A percentile compares a stretch with the other conserved stretches of the same genome.
phyloP scores from a whole-genome alignment of 2,113 vertebrate genomes.

The Daubentonia madagascariensis region DNA sequence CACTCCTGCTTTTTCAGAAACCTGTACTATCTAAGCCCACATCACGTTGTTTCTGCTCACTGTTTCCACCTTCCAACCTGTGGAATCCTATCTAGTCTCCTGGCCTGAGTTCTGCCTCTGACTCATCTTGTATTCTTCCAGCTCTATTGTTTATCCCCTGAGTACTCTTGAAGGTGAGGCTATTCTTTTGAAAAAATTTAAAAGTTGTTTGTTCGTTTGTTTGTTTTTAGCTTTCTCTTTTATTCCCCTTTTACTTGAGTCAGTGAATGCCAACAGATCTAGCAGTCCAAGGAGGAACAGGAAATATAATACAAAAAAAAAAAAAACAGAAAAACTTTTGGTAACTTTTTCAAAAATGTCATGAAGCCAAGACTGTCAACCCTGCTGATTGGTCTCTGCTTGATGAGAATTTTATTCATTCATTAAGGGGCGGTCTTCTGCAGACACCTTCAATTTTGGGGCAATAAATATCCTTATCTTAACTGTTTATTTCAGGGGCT shows the following conservation, averaged over 20 bases:
- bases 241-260: background rate
- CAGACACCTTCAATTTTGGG: background rate
- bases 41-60: background rate
- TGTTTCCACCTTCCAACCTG: background rate
- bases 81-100: background rate
- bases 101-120: background rate
- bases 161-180: background rate
- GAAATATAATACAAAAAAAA: background rate
- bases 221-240: background rate
- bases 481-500: background rate
- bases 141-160: background rate
- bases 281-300: background rate
- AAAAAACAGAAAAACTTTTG: background rate
- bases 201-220: background rate
- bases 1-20: background rate
- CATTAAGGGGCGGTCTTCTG: background rate
- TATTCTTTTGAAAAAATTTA: background rate
- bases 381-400: background rate
- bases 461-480: constrained; percentile 5
- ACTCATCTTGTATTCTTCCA: background rate
- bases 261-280: background rate
- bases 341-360: constrained; percentile 18
- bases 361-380: background rate
- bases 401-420: background rate
- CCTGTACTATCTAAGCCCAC: background rate